Percentiles rank a stretch among this genome's conserved stretches.
These are phyloP conservation scores for Protula sp. DNA, from an alignment of 2,888 invertebrate species.

Conservation along the genomic window DNA sequence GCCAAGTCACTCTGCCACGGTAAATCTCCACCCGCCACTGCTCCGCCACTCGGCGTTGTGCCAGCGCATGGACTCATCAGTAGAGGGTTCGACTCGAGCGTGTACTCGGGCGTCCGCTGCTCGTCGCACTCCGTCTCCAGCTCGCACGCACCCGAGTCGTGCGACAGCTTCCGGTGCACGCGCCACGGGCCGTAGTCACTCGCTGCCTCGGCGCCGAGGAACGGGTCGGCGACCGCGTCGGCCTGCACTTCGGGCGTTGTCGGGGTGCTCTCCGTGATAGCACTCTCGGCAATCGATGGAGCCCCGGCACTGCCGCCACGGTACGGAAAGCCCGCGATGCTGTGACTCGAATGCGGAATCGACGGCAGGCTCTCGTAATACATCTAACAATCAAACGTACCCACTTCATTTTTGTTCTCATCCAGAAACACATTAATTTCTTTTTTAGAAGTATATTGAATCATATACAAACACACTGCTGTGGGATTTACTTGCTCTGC, in stretches of 20 bases:
- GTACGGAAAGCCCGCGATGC: neutral
- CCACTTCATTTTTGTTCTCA: too few species aligned
- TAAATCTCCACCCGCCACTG: too few species aligned
- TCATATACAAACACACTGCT: too few species aligned
- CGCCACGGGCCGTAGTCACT: neutral
- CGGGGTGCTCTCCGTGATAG: constrained; percentile 17
- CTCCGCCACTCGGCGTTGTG: too few species aligned
- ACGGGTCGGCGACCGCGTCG: constrained; percentile 7
- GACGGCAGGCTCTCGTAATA: constrained; percentile 8
- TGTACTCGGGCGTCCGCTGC: too few species aligned
- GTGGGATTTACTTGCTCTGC: too few species aligned
- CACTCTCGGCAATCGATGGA: constrained; percentile 16
- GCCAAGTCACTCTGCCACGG: too few species aligned
- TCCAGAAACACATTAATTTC: neutral
- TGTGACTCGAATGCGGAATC: constrained; percentile 1
- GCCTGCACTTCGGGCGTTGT: constrained; percentile 18
- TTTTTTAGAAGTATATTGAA: too few species aligned
- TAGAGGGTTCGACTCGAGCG: too few species aligned
- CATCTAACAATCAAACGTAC: neutral
- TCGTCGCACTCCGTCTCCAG: too few species aligned
- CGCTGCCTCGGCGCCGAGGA: constrained; percentile 4
- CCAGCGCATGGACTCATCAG: too few species aligned
- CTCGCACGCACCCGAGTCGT: constrained; percentile 17
- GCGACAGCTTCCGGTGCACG: constrained; percentile 6
- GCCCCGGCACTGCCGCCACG: constrained; percentile 5